Evolutionary conservation across 2,113 vertebrate species (phyloP).

Genomic region (Oncorhynchus clarkii): DNA sequence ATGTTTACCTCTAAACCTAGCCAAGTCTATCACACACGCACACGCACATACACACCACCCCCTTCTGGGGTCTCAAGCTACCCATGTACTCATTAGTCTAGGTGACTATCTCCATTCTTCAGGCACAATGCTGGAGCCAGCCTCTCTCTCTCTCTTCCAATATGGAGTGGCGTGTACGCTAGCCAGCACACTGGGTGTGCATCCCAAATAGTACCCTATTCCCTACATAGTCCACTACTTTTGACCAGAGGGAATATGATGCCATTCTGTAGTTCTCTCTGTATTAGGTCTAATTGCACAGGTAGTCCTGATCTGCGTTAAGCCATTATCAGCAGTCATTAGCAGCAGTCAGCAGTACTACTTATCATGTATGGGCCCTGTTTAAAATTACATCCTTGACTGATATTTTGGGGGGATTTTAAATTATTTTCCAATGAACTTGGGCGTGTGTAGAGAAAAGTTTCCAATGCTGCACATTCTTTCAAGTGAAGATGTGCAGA

Average conservation of each 20-base stretch:
- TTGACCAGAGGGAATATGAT: no score
- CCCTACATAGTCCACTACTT: no score
- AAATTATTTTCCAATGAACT: slow-evolving; percentile 79
- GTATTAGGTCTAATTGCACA: slow-evolving; percentile 33
- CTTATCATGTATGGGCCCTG: slow-evolving; percentile 68
- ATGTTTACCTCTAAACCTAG: neutral
- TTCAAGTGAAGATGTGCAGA: slow-evolving; percentile 71
- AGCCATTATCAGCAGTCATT: slow-evolving; percentile 58
- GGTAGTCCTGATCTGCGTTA: slow-evolving; percentile 45
- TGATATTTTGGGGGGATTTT: slow-evolving; percentile 75
- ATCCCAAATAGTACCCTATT: neutral
- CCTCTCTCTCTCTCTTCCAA: no score
- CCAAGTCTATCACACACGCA: neutral
- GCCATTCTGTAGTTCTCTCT: neutral
- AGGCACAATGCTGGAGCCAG: neutral
- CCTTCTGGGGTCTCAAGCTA: neutral
- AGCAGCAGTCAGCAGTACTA: no score
- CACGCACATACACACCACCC: neutral
- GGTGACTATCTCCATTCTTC: neutral
- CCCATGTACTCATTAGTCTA: neutral
- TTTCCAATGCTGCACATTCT: slow-evolving; percentile 73
- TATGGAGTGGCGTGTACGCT: no score
- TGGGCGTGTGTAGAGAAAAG: slow-evolving; percentile 65
- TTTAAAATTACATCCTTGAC: slow-evolving; percentile 80
- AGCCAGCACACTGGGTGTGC: no score